phyloP scores from a whole-genome alignment of 2,888 invertebrate genomes.

The Blastobasis lacticolella region DNA sequence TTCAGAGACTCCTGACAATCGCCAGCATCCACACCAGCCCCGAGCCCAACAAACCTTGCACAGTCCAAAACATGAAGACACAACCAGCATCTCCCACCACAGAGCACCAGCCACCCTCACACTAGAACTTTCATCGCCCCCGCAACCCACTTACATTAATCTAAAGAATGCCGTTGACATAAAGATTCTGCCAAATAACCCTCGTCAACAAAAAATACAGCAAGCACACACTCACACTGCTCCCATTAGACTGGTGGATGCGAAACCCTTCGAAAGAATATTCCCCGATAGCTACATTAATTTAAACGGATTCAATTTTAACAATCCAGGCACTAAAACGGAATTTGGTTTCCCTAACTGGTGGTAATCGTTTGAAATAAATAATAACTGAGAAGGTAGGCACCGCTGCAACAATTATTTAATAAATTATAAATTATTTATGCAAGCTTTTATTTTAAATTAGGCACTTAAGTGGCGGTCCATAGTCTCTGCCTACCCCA shows the following conservation, averaged over 20 bases:
- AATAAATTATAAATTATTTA: too few relatives aligned
- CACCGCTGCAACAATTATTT: too few relatives aligned
- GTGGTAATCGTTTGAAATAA: conserved; percentile 9
- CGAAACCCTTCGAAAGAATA: conserved; percentile 18
- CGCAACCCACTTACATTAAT: conserved; percentile 20
- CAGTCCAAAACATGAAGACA: conserved; percentile 22
- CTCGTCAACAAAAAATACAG: neutral
- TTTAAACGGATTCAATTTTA: conserved; percentile 22
- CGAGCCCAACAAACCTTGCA: conserved; percentile 27
- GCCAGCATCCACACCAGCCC: conserved; percentile 24
- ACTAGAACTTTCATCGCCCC: conserved; percentile 19
- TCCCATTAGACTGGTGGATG: conserved; percentile 16
- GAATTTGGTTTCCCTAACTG: conserved; percentile 9
- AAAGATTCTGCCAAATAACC: conserved; percentile 13
- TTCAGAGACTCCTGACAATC: conserved; percentile 39
- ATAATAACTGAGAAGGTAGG: conserved; percentile 1
- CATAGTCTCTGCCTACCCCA: too few relatives aligned
- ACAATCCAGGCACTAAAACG: conserved; percentile 1
- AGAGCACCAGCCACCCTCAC: conserved; percentile 20
- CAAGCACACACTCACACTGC: too few relatives aligned
- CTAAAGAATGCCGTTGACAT: conserved; percentile 15
- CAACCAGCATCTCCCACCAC: conserved; percentile 20
- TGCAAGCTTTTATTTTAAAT: too few relatives aligned
- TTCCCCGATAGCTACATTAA: conserved; percentile 28
- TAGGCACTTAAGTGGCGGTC: too few relatives aligned